Conservation (phyloP, 2,888 invertebrate species). For the Heliconius ismenius region DNA sequence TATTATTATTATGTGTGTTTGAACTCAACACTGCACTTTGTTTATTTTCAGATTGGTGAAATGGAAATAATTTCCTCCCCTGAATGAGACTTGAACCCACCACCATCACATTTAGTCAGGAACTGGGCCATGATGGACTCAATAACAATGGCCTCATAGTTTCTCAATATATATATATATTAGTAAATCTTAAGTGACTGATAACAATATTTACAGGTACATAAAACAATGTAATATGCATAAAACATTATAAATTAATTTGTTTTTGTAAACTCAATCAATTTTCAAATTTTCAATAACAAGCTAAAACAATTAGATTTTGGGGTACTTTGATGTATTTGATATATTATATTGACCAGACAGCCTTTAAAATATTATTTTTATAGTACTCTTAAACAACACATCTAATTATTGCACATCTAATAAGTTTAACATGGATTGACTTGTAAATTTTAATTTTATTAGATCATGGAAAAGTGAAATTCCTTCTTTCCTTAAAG, state of each 20-base stretch:
- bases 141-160: background rate
- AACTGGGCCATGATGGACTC: background rate
- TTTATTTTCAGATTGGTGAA: too few species aligned
- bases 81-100: too few species aligned
- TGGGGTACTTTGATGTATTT: background rate
- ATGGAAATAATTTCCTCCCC: too few species aligned
- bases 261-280: background rate
- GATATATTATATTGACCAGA: background rate
- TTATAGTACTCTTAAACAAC: background rate
- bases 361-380: background rate
- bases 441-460: background rate
- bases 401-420: background rate
- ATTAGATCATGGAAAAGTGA: background rate
- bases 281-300: background rate
- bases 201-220: constrained; percentile 14
- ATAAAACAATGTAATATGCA: background rate
- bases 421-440: background rate
- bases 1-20: background rate
- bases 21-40: background rate
- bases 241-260: background rate
- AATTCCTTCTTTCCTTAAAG: too few species aligned
- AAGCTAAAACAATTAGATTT: background rate
- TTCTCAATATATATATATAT: background rate
- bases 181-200: background rate
- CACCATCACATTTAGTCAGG: background rate